Percentiles rank a stretch among this genome's conserved stretches.
Conservation (phyloP, 2,888 invertebrate species). For the Macrosoma leucophasiata region DNA sequence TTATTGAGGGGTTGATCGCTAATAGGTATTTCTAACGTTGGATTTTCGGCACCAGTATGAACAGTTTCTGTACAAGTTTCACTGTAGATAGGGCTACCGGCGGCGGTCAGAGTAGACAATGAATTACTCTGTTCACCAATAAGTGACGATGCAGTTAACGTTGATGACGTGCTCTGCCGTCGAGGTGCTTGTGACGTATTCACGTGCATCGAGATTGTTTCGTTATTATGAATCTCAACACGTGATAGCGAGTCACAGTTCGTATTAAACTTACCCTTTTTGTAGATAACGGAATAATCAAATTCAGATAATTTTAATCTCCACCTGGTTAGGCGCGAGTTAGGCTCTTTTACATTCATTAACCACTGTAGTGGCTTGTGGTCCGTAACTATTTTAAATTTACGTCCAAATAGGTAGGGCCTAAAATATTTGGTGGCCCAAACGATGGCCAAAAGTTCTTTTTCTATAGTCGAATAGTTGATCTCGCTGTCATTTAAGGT, state of each 20-base stretch:
- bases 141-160: too few relatives aligned
- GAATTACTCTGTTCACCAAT: not conserved
- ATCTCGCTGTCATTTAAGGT: slow-evolving; percentile 28
- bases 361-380: slow-evolving; percentile 22
- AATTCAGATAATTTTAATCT: slow-evolving; percentile 24
- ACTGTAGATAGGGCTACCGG: slow-evolving; percentile 12
- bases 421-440: slow-evolving; percentile 22
- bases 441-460: slow-evolving; percentile 32
- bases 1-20: slow-evolving; percentile 9
- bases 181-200: slow-evolving; percentile 11
- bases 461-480: slow-evolving; percentile 30
- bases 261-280: slow-evolving; percentile 26
- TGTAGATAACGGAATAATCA: slow-evolving; percentile 24
- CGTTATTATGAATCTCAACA: slow-evolving; percentile 18
- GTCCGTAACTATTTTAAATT: slow-evolving; percentile 23
- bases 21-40: slow-evolving; percentile 8
- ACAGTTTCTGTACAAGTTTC: slow-evolving; percentile 13
- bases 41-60: slow-evolving; percentile 13
- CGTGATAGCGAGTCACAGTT: slow-evolving; percentile 29
- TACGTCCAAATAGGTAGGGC: slow-evolving; percentile 21
- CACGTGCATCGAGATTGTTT: not conserved
- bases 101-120: slow-evolving; percentile 23
- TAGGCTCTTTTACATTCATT: slow-evolving; percentile 39
- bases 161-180: slow-evolving; percentile 10
- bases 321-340: slow-evolving; percentile 39